A percentile compares a stretch with the other conserved stretches of the same genome.
These are phyloP conservation scores for Danio albolineatus DNA, from an alignment of 2,797 vertebrate species.

Conservation along the genomic window DNA sequence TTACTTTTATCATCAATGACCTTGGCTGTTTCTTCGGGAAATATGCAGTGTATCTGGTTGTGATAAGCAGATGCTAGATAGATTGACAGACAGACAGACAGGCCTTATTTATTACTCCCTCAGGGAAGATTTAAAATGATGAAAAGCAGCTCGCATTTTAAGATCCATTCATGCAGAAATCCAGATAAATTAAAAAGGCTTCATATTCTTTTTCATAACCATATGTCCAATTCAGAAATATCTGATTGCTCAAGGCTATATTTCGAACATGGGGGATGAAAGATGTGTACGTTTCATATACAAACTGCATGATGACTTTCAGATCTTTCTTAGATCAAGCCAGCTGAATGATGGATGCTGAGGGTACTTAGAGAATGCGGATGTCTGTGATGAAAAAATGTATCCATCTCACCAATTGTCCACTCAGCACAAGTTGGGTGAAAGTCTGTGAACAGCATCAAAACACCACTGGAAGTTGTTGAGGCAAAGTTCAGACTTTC, in stretches of 20 bases:
- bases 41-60: neutral
- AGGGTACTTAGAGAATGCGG: slow-evolving; percentile 10
- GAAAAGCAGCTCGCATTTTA: slow-evolving; percentile 23
- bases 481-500: neutral
- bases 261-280: slow-evolving; percentile 15
- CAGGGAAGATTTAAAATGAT: slow-evolving; percentile 31
- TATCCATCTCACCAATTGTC: neutral
- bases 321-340: slow-evolving; percentile 16
- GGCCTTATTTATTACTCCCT: slow-evolving; percentile 33
- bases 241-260: slow-evolving; percentile 23
- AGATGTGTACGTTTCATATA: slow-evolving; percentile 21
- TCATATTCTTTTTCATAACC: slow-evolving; percentile 23
- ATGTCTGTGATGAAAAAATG: slow-evolving; percentile 21
- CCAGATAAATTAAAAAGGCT: slow-evolving; percentile 28
- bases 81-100: slow-evolving; percentile 35
- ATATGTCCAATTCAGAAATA: slow-evolving; percentile 23
- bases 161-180: slow-evolving; percentile 43
- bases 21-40: slow-evolving; percentile 1
- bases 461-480: neutral
- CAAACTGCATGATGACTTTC: slow-evolving; percentile 34
- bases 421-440: slow-evolving; percentile 17
- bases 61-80: neutral
- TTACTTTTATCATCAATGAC: slow-evolving; percentile 2
- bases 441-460: slow-evolving; percentile 24
- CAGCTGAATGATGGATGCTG: neutral